phyloP scores from a whole-genome alignment of 2,113 vertebrate species.

The Ploceus nigricollis region DNA sequence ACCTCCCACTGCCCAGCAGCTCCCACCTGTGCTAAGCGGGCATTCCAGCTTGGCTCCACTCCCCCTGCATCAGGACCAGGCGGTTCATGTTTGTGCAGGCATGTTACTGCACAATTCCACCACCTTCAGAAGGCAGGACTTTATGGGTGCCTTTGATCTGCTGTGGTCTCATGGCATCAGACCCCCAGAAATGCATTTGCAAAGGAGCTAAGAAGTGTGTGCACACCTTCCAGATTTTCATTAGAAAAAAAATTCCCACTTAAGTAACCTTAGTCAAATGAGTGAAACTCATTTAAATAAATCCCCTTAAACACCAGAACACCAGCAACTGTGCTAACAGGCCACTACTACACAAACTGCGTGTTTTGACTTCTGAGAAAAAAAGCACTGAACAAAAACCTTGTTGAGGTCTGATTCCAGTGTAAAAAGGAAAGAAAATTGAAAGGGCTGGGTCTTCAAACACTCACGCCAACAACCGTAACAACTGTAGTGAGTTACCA shows the following conservation, averaged over 20 bases:
- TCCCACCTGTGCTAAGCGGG: rapidly evolving
- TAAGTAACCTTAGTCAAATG: not conserved
- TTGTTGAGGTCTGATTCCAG: not conserved
- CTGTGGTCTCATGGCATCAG: not conserved
- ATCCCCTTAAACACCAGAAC: not conserved
- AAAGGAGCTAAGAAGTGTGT: not conserved
- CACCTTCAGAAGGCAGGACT: rapidly evolving
- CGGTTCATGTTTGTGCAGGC: rapidly evolving
- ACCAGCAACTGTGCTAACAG: not conserved
- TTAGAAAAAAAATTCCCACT: not conserved
- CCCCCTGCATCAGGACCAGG: rapidly evolving
- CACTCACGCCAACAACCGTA: not conserved
- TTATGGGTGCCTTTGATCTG: not conserved
- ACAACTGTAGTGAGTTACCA: no score
- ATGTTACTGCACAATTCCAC: not conserved
- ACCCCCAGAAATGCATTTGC: not conserved
- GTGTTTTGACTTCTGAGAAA: not conserved
- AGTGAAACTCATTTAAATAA: not conserved
- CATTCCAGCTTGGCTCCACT: not conserved
- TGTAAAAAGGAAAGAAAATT: not conserved
- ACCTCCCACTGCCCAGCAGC: not conserved
- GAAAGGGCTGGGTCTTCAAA: not conserved
- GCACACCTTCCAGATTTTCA: not conserved
- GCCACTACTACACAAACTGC: not conserved
- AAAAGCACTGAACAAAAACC: not conserved